Evolutionary conservation across 2,113 vertebrate genomes (phyloP).

Genomic region (Sardina pilchardus): DNA sequence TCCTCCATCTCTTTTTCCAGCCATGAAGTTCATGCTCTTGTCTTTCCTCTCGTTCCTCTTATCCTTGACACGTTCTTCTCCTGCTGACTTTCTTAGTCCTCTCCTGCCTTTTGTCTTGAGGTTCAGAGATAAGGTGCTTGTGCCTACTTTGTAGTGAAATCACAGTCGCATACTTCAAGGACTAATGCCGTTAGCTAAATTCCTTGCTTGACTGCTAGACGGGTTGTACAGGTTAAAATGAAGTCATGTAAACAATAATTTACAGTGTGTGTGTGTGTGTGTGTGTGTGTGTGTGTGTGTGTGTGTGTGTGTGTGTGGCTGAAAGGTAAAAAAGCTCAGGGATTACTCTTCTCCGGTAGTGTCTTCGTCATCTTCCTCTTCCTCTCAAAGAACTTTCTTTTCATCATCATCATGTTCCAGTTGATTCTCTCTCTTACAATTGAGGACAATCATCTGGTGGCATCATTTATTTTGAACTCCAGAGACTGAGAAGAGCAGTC

Average conservation of each 20-base stretch:
- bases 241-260: background rate
- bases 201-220: background rate
- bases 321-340: background rate
- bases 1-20: background rate
- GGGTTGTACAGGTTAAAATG: background rate
- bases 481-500: background rate
- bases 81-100: background rate
- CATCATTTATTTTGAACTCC: background rate
- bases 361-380: background rate
- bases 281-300: background rate
- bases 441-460: background rate
- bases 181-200: background rate
- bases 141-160: background rate
- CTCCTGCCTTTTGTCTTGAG: background rate
- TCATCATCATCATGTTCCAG: background rate
- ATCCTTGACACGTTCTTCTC: background rate
- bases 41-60: background rate
- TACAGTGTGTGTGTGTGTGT: background rate
- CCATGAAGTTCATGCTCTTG: background rate
- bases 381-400: background rate
- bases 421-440: background rate
- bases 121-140: background rate
- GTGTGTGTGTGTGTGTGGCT: background rate
- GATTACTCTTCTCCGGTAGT: background rate
- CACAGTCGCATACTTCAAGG: background rate